Evolutionary conservation across 1,140 invertebrate species (phyloP).

Genomic region (Gonatopus flavifemur): DNA sequence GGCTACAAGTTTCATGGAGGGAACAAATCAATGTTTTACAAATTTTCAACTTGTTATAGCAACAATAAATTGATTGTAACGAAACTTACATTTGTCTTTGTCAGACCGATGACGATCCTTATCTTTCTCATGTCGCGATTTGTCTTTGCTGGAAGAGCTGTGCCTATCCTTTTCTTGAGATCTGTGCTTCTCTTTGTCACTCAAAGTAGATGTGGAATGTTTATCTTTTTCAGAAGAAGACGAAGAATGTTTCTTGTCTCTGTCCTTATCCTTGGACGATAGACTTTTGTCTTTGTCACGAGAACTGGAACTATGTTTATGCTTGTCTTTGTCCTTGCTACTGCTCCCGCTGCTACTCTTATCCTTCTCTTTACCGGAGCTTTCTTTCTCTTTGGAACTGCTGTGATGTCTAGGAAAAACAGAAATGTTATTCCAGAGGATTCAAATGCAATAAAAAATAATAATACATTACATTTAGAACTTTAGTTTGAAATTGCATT

Average conservation of each 20-base stretch:
- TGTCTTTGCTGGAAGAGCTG: conserved; percentile 57
- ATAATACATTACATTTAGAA: too few relatives aligned
- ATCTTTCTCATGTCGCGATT: conserved; percentile 62
- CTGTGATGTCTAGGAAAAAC: conserved; percentile 46
- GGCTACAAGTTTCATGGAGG: conserved; percentile 26
- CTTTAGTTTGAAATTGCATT: neutral
- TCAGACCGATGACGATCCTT: conserved; percentile 58
- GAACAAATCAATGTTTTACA: conserved; percentile 2
- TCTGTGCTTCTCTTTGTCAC: conserved; percentile 61
- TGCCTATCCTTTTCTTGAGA: conserved; percentile 57
- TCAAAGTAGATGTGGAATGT: conserved; percentile 42
- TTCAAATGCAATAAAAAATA: too few relatives aligned
- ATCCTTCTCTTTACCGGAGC: conserved; percentile 51
- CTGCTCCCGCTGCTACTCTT: conserved; percentile 40
- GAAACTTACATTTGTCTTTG: conserved; percentile 50
- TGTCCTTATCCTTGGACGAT: conserved; percentile 61
- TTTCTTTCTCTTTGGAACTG: conserved; percentile 37
- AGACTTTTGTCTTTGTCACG: conserved; percentile 59
- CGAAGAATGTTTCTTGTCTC: conserved; percentile 57
- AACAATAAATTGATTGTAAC: neutral
- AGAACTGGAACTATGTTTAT: conserved; percentile 55
- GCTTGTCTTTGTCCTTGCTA: conserved; percentile 45
- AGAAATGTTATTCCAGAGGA: too few relatives aligned
- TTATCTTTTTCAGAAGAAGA: conserved; percentile 60
- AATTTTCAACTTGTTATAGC: too few relatives aligned